These are phyloP conservation scores for Caenorhabditis uteleia DNA, from an alignment of 2,888 invertebrate species.

Conservation along the genomic window DNA sequence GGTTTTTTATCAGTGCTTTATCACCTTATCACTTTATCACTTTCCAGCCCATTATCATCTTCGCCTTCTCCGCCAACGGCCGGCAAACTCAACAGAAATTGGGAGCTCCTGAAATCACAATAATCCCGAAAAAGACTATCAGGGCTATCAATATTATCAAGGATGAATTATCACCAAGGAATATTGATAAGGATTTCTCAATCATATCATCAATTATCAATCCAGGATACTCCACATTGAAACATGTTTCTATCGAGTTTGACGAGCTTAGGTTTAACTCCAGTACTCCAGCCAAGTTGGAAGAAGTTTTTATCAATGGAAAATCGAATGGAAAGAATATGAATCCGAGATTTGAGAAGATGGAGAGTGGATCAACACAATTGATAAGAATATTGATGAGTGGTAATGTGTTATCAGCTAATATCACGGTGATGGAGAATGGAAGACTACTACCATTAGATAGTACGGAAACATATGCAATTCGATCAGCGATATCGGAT, in stretches of 20 bases:
- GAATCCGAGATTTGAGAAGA: slow-evolving; percentile 6
- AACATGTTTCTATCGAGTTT: slow-evolving; percentile 19
- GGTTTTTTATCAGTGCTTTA: slow-evolving; percentile 9
- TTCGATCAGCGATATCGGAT: slow-evolving; percentile 27
- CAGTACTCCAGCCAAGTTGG: not conserved
- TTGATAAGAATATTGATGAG: slow-evolving; percentile 13
- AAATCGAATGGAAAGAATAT: slow-evolving; percentile 7
- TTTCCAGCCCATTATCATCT: slow-evolving; percentile 40
- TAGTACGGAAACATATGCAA: slow-evolving; percentile 28
- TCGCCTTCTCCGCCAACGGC: slow-evolving; percentile 34
- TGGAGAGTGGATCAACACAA: slow-evolving; percentile 27
- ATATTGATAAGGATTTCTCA: slow-evolving; percentile 28
- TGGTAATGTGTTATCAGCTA: slow-evolving; percentile 10
- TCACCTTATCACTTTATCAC: not conserved
- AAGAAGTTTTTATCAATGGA: slow-evolving; percentile 23
- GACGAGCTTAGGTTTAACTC: slow-evolving; percentile 4
- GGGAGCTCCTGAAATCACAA: slow-evolving; percentile 10
- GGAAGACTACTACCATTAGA: slow-evolving; percentile 22
- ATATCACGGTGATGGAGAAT: slow-evolving; percentile 20
- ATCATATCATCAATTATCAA: slow-evolving; percentile 46
- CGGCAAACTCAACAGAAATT: slow-evolving; percentile 35
- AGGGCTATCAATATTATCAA: slow-evolving; percentile 37
- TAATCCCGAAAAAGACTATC: slow-evolving; percentile 30
- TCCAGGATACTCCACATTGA: slow-evolving; percentile 39
- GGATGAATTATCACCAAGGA: slow-evolving; percentile 25